Base-by-base conservation (phyloP, 2,113 vertebrate species). In the Lagenorhynchus albirostris region DNA sequence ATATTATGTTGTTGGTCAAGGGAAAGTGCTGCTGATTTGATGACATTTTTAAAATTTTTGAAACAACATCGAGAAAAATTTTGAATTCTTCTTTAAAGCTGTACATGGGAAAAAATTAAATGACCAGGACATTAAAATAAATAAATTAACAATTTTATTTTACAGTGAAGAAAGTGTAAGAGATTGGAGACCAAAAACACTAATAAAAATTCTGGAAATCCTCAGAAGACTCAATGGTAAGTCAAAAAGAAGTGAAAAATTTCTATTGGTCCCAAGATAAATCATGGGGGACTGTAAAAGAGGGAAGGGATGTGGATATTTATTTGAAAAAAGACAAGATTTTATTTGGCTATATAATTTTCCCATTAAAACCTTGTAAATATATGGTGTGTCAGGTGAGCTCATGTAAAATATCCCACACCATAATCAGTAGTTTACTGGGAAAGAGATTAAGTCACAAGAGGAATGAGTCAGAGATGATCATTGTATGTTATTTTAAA, bases 271-370 rank as follows among this genome's bases (percentile, higher is more conserved):
- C 31, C 3, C 50, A 47, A 36, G 10, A 77, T 38, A 92, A 77
- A 63, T 26, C 21, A 81, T 18, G 23, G n/a, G 41, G 47, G 14
- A 83, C 12, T 86, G 21, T 60, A 11, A 63, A 74, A 88, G 36
- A 96, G 15, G 8, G 55, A 71, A 55, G 3, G 15, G 12, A 82
- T 33, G 2, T 53, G 9, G 14, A 21, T 31, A 83, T 90, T 83
- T 87, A 33, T 77, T 73, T 74, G 41, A 17, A 53, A 95, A 97
- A 91, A 70, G 29, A 70, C 5, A 21, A 33, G 3, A 2, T 63
- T 95, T 89, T 53, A 88, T 91, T 68, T 94, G 15, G 9, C 8
- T 60, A 87, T 20, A 53, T 91, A 76, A 81, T 58, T 95, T 96
- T 96, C 82, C 79, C 58, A 74, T 38, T 84, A 84, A 82, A 55